Conservation (phyloP, 1,140 invertebrate genomes). For the Drosophila watanabei region DNA sequence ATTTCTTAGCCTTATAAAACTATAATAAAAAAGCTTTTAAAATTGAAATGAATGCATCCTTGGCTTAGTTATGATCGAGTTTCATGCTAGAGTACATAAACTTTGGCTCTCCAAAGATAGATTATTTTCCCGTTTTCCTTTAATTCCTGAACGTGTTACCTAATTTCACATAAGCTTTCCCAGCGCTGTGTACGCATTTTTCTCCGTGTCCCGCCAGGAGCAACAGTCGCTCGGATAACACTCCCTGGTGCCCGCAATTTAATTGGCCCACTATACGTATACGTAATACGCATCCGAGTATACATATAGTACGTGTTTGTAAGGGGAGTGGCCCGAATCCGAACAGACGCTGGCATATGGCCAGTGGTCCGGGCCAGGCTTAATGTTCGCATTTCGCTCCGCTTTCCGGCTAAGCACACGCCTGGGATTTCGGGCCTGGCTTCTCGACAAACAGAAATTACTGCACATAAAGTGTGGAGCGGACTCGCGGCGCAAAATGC, state of each 20-base stretch:
- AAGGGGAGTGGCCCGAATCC: conserved; percentile 39
- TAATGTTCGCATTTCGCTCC: conserved; percentile 40
- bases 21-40: too few relatives aligned
- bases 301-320: neutral
- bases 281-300: conserved; percentile 13
- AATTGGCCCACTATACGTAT: conserved; percentile 35
- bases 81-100: too few relatives aligned
- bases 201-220: conserved; percentile 31
- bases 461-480: conserved; percentile 63
- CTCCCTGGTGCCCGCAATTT: conserved; percentile 16
- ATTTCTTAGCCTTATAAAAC: too few relatives aligned
- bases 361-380: conserved; percentile 29
- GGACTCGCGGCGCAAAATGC: conserved; percentile 29
- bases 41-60: too few relatives aligned
- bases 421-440: conserved; percentile 62
- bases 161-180: neutral
- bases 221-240: conserved; percentile 61
- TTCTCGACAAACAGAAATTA: conserved; percentile 51
- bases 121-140: neutral
- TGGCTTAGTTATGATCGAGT: too few relatives aligned
- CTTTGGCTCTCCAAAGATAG: too few relatives aligned
- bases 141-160: neutral
- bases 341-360: conserved; percentile 46
- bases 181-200: neutral
- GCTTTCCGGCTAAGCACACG: conserved; percentile 52